Base-by-base conservation (phyloP, 2,888 invertebrate genomes). In the Diaperis boleti region DNA sequence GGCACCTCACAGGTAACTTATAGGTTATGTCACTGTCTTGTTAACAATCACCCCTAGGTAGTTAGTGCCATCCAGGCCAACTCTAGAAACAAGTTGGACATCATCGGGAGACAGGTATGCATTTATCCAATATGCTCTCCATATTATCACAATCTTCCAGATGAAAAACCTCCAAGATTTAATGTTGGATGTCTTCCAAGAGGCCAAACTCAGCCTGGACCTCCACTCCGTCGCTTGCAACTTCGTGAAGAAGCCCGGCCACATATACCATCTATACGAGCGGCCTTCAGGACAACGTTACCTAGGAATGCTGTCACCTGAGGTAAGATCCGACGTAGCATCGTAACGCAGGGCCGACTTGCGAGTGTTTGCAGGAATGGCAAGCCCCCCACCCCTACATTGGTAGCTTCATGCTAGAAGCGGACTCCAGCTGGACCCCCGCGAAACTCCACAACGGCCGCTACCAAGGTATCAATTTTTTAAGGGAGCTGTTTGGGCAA, bases 291-390 rank as follows among this genome's bases (percentile, higher is more conserved):
- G 90, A 3, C 88, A 90, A 76, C 82, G 82, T 64, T 92, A 91
- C 78, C 89, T 92, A 72, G 90, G 92, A 41, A 88, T 92, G 84
- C 78, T 92, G 15, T 89, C 90, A 45, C 91, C 91, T 20, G 80
- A 88, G 80, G 90, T 90, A 79, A 76, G 74, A 60, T 15, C 20
- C n/a, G 8, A 20, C 20, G n/a, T n/a, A n/a, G n/a, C n/a, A n/a
- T n/a, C n/a, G n/a, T n/a, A n/a, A n/a, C n/a, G n/a, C n/a, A n/a
- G n/a, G n/a, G 20, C 6, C 4, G 29, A 8, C 18, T 42, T 42
- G 18, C 8, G 39, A 49, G 29, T 26, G 18, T 17, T 42, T 64
- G 71, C 75, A 91, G 88, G 92, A 92, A 79, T 93, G 92, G 92
- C 69, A 76, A 37, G 79, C 81, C 11, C 85, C 87, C 3, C 89